Evolutionary conservation across 2,113 vertebrate species (phyloP), one percentile per base, ranked within the genome.

Genomic region (Ammospiza nelsoni): DNA sequence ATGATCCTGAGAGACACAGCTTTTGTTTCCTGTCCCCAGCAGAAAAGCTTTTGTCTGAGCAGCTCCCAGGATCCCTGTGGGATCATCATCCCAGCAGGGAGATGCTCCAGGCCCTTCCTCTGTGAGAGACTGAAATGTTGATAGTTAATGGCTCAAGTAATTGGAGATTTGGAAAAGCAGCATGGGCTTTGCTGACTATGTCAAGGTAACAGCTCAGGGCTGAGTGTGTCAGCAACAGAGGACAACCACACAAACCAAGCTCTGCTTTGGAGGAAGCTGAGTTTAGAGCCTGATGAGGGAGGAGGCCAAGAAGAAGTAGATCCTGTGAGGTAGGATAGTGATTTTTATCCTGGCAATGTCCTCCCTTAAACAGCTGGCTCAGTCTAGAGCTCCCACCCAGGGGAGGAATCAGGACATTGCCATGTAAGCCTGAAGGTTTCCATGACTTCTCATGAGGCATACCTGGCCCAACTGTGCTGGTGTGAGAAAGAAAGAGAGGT

Each of bases 241-340:
- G 11, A 25, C 5, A 3, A 25, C 16, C 24, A 33, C 22, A 80
- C 15, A 59, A 33, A 17, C 28, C 61, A 61, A 4, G 9, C 7
- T 37, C 27, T 37, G 18, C 15, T 52, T 14, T 23, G 44, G 27
- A 81, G n/a, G 19, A 49, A 72, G 25, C 17, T 58, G 51, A 41
- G 33, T 58, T 46, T 54, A 46, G 39, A n/a, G 33, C 12, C 28
- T 59, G 23, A 28, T 17, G 15, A 16, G 5, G 43, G 15, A 51
- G 22, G 9, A 72, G 11, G 58, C 25, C 0, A 4, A n/a, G 27
- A 59, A 77, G 35, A 59, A 39, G 15, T 8, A 52, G 68, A 59
- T 51, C 12, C 22, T 55, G 17, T 0, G 0, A 24, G 8, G 15
- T 14, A 19, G 3, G 12, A 33, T 14, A 20, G 11, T 1, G 2